Evolutionary conservation across 2,113 vertebrate genomes (phyloP), one percentile per base, ranked within the genome.

Genomic region (Lonchura striata): DNA sequence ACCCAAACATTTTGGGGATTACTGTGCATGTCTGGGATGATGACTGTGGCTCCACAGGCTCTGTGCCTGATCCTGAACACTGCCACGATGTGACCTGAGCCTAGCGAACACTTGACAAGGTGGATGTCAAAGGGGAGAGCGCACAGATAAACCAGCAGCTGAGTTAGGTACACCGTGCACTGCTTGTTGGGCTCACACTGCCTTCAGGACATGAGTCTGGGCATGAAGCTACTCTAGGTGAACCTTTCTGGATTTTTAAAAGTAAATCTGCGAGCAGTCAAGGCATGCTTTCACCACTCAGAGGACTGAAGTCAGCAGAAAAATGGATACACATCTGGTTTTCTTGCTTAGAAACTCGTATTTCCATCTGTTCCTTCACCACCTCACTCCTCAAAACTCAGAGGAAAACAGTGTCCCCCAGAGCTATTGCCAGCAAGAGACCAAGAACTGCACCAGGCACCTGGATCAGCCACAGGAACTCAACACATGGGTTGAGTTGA

Each of bases 21-120:
- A 7, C 8, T 20, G 27, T 9, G 65, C 1, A 0, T 46, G 39
- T 25, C 44, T n/a, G 31, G 27, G 52, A 37, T 0, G 1, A 8
- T 16, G n/a, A 56, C 69, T 37, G n/a, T 2, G 11, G 47, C 35
- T 56, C 46, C 41, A 22, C 1, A 18, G 27, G 23, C n/a, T 17
- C 47, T 8, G 39, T 78, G 60, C 37, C 65, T 22, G 14, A 5
- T 4, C 56, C 56, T 54, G 46, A 44, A 8, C 63, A 6, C 33
- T 44, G 72, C 37, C 37, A 18, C 0, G 14, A 14, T 2, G 1
- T 18, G 37, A 37, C 14, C 31, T 18, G 18, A 77, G 46, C 27
- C 63, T 10, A 1, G 7, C 22, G 23, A 39, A 37, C 39, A 19
- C 46, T 23, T 15, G 39, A 19, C 33, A 19, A 18, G 18, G 27